Evolutionary conservation across 2,113 vertebrate species (phyloP).

Genomic region (human): GRCh38 chr18:42945501-42946000

Average conservation of each 20-base stretch:
- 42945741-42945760: background rate
- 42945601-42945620: background rate
- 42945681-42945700: background rate
- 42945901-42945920: background rate
- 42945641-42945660: background rate
- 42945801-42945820: background rate
- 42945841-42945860: background rate
- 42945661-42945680: background rate
- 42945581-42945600: background rate
- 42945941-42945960: background rate
- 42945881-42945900: background rate
- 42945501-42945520: background rate
- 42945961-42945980: background rate
- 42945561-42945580: background rate
- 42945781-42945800: background rate
- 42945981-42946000: background rate
- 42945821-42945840: background rate
- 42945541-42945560: background rate
- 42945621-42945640: background rate
- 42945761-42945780: background rate
- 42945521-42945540: background rate
- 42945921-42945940: background rate
- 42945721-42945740: background rate
- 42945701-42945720: background rate
- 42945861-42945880: background rate